Conservation (phyloP, 2,797 vertebrate species). For the Allobates femoralis region DNA sequence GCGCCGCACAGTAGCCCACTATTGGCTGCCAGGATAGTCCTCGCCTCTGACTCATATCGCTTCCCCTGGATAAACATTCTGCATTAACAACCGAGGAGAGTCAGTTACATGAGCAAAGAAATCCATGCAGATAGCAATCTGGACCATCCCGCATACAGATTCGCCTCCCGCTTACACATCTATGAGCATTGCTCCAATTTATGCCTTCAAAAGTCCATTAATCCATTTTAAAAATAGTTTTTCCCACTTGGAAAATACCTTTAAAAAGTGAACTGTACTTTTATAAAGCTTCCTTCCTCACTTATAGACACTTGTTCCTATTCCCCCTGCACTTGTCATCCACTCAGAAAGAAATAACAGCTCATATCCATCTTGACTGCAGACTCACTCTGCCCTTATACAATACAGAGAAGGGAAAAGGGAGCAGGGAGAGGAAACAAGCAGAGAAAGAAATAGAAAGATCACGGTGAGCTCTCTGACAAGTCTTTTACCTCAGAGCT, state of each 20-base stretch:
- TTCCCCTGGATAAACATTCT: constrained; percentile 19
- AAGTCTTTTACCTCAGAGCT: too few species aligned
- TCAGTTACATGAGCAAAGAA: background rate
- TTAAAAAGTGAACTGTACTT: background rate
- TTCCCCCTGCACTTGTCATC: too few species aligned
- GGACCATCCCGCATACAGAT: background rate
- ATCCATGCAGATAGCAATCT: background rate
- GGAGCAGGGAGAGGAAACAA: too few species aligned
- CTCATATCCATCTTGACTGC: too few species aligned
- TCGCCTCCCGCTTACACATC: background rate
- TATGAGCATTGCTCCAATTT: background rate
- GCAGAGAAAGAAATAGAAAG: too few species aligned
- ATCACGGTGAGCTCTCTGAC: too few species aligned
- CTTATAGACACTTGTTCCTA: too few species aligned
- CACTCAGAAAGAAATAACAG: too few species aligned
- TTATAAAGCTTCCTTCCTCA: too few species aligned
- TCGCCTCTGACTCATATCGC: background rate
- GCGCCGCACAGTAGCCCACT: constrained; percentile 20
- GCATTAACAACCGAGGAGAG: constrained; percentile 6
- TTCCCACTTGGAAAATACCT: background rate
- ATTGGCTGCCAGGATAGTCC: constrained; percentile 11
- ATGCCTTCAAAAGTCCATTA: background rate
- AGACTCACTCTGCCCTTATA: too few species aligned
- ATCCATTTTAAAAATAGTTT: background rate
- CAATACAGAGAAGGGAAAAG: too few species aligned